Percentiles rank a stretch among this genome's conserved stretches.
Evolutionary conservation across 2,113 vertebrate species (phyloP).

Genomic region (Neopipo cinnamomea): DNA sequence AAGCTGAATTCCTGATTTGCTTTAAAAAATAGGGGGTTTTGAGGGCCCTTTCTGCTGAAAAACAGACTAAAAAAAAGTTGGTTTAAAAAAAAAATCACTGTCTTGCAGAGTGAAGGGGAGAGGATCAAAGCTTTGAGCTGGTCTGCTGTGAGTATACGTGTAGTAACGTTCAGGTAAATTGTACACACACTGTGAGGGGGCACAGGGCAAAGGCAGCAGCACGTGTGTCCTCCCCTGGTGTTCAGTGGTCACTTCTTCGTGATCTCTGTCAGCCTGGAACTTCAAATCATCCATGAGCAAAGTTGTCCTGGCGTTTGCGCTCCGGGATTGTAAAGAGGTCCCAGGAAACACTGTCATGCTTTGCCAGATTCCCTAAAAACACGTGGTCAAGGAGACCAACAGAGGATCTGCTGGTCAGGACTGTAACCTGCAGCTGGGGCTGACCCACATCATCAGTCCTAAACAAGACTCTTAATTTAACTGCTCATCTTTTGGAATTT

Average conservation of each 20-base stretch:
- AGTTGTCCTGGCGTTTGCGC: not conserved
- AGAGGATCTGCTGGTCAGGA: not conserved
- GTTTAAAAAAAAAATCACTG: rapidly evolving
- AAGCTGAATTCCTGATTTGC: not conserved
- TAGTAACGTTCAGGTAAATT: not conserved
- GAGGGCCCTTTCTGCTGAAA: not conserved
- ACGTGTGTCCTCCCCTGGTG: not conserved
- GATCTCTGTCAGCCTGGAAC: not conserved
- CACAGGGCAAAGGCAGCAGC: not conserved
- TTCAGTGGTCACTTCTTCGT: not conserved
- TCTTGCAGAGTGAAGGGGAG: not conserved
- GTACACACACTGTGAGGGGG: not conserved
- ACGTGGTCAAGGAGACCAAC: not conserved
- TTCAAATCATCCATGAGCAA: not conserved
- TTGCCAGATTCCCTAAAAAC: not conserved
- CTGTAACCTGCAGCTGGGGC: not conserved
- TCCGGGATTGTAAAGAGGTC: not conserved
- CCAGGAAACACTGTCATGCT: not conserved
- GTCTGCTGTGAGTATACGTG: not conserved
- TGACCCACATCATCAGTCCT: not conserved
- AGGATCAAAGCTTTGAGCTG: not conserved
- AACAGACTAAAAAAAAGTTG: not conserved
- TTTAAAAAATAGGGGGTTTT: not conserved
- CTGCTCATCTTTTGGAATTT: not conserved
- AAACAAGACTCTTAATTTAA: not conserved